Conservation (phyloP, 2,888 invertebrate species). For the Phaedon cochleariae region DNA sequence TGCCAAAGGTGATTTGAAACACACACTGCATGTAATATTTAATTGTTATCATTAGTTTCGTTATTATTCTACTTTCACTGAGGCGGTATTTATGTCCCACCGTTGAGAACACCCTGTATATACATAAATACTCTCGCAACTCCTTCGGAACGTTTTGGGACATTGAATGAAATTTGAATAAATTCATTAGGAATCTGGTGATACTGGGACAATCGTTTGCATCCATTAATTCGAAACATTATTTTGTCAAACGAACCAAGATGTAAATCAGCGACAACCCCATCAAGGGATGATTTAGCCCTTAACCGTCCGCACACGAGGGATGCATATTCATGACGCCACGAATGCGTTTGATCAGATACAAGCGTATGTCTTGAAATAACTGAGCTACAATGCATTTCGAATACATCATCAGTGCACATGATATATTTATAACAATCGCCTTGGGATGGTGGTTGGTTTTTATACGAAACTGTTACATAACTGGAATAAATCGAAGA, state of each 20-base stretch:
- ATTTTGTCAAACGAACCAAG: background rate
- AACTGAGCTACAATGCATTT: slow-evolving; percentile 31
- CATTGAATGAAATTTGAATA: too few relatives aligned
- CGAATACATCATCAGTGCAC: slow-evolving; percentile 36
- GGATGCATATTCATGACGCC: slow-evolving; percentile 28
- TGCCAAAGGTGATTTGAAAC: too few relatives aligned
- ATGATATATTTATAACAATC: slow-evolving; percentile 41
- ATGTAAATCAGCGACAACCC: background rate
- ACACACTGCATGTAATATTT: too few relatives aligned
- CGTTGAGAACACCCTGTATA: too few relatives aligned
- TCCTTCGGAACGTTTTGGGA: too few relatives aligned
- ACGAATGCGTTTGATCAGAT: slow-evolving; percentile 31
- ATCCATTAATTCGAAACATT: background rate
- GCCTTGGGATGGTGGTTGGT: too few relatives aligned
- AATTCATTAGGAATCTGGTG: background rate
- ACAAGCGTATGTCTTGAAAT: slow-evolving; percentile 40
- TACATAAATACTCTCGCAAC: too few relatives aligned
- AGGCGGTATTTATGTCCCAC: too few relatives aligned
- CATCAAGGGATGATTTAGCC: background rate
- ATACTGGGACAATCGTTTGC: background rate
- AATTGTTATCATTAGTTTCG: too few relatives aligned
- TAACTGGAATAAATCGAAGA: too few relatives aligned
- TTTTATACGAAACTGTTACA: too few relatives aligned
- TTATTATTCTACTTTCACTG: too few relatives aligned
- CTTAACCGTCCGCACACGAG: background rate